Base-by-base conservation (phyloP, 2,888 invertebrate genomes). In the Campopleginae sp. region DNA sequence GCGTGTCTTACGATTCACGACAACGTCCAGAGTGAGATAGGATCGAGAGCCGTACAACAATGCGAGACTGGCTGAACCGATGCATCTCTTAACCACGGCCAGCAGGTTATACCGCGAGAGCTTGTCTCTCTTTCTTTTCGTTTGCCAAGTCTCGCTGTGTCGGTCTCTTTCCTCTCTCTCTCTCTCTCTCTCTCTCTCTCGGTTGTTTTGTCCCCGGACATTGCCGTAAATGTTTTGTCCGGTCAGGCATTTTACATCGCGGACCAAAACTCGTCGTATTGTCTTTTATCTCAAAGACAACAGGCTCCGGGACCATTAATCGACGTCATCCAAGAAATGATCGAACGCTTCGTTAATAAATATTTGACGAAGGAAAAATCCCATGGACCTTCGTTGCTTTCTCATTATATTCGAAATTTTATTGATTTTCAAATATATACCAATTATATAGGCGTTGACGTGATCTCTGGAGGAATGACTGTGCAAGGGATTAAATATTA, bases 1-100 rank as follows among this genome's bases (percentile, higher is more conserved):
- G 82, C 85, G 85, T 90, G 91, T 92, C 91, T 91, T 92, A 91
- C 92, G 91, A 92, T 92, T 91, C 92, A 92, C 91, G 91, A 91
- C 91, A 92, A 91, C 91, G 91, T 92, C 91, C 91, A 88, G 89
- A 75, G 72, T 33, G 82, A 90, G 92, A 92, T 92, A 92, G 91
- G 89, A 92, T 92, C 92, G 89, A 85, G 89, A 83, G 87, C 27
- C 80, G 46, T 82, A 80, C 85, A 88, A 90, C 88, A 89, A 87
- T 85, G 91, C 91, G 90, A 92, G 90, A 92, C 80, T 79, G 82
- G 72, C 82, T 72, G 54, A 76, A 76, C 82, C 85, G 79, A 85
- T 85, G 82, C 79, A 85, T 82, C 85, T 82, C 82, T 92, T 90
- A 88, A 87, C 88, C 87, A 27, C 81, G 70, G 23, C 38, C 38